These are phyloP conservation scores for Dexiosoma caninum DNA, from an alignment of 2,888 invertebrate genomes.

Conservation along the genomic window DNA sequence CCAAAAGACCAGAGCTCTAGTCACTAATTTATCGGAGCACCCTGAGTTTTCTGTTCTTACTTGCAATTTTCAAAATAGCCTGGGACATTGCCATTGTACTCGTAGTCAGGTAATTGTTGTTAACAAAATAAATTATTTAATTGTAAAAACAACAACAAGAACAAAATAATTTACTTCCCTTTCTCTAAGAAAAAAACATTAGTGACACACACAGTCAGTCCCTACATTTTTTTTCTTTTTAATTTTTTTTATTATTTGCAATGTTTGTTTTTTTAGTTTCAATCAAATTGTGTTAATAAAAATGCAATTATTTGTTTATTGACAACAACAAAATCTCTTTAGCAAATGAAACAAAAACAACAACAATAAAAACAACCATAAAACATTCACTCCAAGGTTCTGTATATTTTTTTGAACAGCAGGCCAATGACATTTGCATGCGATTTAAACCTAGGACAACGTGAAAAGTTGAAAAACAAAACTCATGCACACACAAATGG, in stretches of 20 bases:
- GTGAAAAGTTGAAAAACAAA: slow-evolving; percentile 23
- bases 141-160: slow-evolving; percentile 25
- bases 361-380: background rate
- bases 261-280: slow-evolving; percentile 34
- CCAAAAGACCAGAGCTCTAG: too few relatives aligned
- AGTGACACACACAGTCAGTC: background rate
- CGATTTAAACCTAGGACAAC: slow-evolving; percentile 57
- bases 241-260: slow-evolving; percentile 5
- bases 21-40: too few relatives aligned
- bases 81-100: background rate
- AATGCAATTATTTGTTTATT: slow-evolving; percentile 50
- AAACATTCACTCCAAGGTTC: slow-evolving; percentile 54
- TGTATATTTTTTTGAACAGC: slow-evolving; percentile 40
- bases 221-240: background rate
- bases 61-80: background rate
- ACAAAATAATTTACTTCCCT: background rate
- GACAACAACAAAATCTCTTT: slow-evolving; percentile 33
- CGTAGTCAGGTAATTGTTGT: slow-evolving; percentile 18
- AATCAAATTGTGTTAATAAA: slow-evolving; percentile 52
- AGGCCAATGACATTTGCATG: slow-evolving; percentile 39
- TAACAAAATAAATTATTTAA: slow-evolving; percentile 27
- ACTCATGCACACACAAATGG: slow-evolving; percentile 27
- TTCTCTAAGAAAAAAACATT: background rate
- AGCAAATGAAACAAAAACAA: slow-evolving; percentile 30
- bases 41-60: background rate